phyloP scores from a whole-genome alignment of 2,888 invertebrate genomes.

The Eupithecia subumbrata region DNA sequence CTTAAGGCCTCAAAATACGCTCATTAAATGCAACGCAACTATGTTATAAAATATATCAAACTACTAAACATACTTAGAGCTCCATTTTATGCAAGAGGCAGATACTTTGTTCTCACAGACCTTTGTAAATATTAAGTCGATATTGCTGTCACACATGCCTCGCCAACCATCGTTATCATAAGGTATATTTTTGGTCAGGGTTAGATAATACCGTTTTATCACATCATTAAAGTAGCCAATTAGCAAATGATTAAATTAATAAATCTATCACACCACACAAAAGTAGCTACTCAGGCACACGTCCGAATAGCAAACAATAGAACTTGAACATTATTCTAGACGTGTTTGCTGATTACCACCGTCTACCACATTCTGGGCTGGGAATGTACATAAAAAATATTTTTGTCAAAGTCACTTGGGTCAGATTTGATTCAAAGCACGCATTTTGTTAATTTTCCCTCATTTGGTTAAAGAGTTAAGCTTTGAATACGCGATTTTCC shows the following conservation, averaged over 20 bases:
- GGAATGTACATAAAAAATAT: constrained; percentile 66
- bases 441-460: neutral
- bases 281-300: neutral
- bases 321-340: neutral
- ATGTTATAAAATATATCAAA: constrained; percentile 7
- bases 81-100: neutral
- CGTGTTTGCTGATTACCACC: neutral
- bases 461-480: neutral
- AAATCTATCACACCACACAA: constrained; percentile 26
- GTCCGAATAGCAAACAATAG: constrained; percentile 6
- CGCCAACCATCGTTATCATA: constrained; percentile 21
- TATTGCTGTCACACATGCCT: neutral
- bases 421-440: constrained; percentile 11
- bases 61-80: neutral
- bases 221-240: constrained; percentile 30
- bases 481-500: neutral
- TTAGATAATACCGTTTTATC: constrained; percentile 38
- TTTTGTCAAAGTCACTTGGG: constrained; percentile 41
- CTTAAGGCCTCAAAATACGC: constrained; percentile 19
- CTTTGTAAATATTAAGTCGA: neutral
- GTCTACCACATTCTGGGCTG: constrained; percentile 49
- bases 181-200: constrained; percentile 40
- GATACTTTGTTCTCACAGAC: constrained; percentile 3
- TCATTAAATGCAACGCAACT: constrained; percentile 41
- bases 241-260: constrained; percentile 20